phyloP scores from a whole-genome alignment of 2,888 invertebrate genomes.

The Chesias legatella region DNA sequence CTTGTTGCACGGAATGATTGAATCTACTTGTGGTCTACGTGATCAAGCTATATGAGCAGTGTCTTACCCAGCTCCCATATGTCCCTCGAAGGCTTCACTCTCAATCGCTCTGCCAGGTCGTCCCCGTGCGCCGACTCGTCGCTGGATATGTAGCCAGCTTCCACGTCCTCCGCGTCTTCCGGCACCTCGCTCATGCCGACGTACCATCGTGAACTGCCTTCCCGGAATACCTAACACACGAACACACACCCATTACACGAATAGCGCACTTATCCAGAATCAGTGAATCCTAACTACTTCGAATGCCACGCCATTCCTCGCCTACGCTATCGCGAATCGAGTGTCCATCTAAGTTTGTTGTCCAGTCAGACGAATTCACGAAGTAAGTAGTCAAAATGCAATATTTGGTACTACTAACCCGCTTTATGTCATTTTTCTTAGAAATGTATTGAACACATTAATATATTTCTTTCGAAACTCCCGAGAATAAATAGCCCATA shows the following conservation, averaged over 20 bases:
- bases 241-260: neutral
- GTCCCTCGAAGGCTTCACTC: conserved; percentile 68
- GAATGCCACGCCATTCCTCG: too few species aligned
- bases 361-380: too few species aligned
- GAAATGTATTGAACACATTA: too few species aligned
- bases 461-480: too few species aligned
- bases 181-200: conserved; percentile 60
- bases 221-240: conserved; percentile 49
- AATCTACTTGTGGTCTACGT: too few species aligned
- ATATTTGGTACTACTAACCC: too few species aligned
- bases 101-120: conserved; percentile 66
- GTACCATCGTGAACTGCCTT: conserved; percentile 64
- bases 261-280: neutral
- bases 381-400: too few species aligned
- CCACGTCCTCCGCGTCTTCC: conserved; percentile 68
- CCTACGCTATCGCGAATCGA: too few species aligned
- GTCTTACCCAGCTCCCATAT: conserved; percentile 70
- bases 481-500: conserved; percentile 1
- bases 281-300: neutral
- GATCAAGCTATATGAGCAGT: neutral
- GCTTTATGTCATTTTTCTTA: too few species aligned
- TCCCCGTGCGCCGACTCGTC: conserved; percentile 75
- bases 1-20: too few species aligned
- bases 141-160: conserved; percentile 75
- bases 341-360: too few species aligned